Evolutionary conservation across 2,797 vertebrate genomes (phyloP), one percentile per base, ranked within the genome.

Genomic region (Graptemys geographica): DNA sequence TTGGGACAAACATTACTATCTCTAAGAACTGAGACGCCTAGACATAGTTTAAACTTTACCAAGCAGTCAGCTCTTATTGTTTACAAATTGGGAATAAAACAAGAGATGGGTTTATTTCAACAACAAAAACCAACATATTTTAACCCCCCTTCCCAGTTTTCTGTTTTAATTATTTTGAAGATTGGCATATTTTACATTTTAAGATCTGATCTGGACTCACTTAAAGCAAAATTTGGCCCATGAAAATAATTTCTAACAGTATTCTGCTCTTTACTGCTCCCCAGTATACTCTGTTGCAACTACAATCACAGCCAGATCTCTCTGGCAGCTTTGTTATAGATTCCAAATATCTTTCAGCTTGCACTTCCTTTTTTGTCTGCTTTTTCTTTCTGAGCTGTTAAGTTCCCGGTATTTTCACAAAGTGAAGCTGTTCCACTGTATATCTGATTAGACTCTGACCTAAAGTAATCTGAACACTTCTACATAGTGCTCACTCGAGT

Each of bases 41-140:
- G 62, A 90, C 33, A 41, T 92, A 84, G 0, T 85, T 85, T 86
- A 88, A 33, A 37, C 88, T 95, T 91, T 83, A 56, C 81, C 89
- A 97, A 96, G 97, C 95, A 95, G 96, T 96, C 90, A 96, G 90
- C 95, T 97, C 95, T 96, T 87, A 92, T 91, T 87, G 91, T 78
- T 33, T 33, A 41, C 11, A n/a, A 23, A 44, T 81, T 96, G 91
- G 6, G 4, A 91, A 76, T 5, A 93, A 69, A 69, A 89, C 8
- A 90, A 27, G 69, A 90, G 69, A 72, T 37, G n/a, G 19, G 69
- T 11, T 51, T 52, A 83, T 52, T 81, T 55, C 87, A 92, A 79
- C 5, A 83, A 86, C 37, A 90, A 93, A 81, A n/a, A n/a, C 8
- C 11, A 84, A 79, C 33, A n/a, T 86, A n/a, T 11, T 91, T 94